Evolutionary conservation across 2,888 invertebrate species (phyloP), one percentile per base, ranked within the genome.

Genomic region (Galeopsomyia nigrocyanea): DNA sequence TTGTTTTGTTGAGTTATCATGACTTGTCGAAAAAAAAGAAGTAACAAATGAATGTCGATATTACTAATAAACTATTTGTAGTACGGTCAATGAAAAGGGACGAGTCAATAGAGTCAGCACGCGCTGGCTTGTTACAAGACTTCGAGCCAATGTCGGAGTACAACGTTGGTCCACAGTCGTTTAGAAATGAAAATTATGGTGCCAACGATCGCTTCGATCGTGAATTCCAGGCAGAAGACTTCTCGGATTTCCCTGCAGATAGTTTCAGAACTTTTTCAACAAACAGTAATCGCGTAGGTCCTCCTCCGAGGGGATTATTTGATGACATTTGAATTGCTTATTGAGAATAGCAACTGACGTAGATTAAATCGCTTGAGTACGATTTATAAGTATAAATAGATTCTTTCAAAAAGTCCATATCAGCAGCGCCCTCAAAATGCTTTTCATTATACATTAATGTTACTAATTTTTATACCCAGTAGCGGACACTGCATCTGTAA

Each of bases 281-380:
- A 17, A 86, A 85, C 73, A 82, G 82, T 16, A 89, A 76, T 76
- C 82, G 91, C 76, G 89, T 92, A 79, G 92, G 91, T 0, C 90
- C 90, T 74, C 93, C 94, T 0, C 95, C 94, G 0, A 89, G 92
- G 77, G 94, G 94, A 13, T 89, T 95, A 73, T 95, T 95, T 79
- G 95, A 95, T 83, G 95, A 95, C 84, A 94, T 95, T 73, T 95
- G 89, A 87, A 75, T 49, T 0, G 46, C 10, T 17, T 13, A 31
- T 31, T 31, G 31, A 31, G 7, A 31, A 31, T 3, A 31, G 31
- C 31, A 7, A 31, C 3, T 31, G 31, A 31, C 31, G n/a, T n/a
- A n/a, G n/a, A 3, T 26, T 5, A 26, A 26, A 26, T 26, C 2
- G 26, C 26, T 39, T 39, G 1, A 3, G 13, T 39, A 39, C 39